Conservation (phyloP, 2,113 vertebrate genomes). For the Miniopterus natalensis region DNA sequence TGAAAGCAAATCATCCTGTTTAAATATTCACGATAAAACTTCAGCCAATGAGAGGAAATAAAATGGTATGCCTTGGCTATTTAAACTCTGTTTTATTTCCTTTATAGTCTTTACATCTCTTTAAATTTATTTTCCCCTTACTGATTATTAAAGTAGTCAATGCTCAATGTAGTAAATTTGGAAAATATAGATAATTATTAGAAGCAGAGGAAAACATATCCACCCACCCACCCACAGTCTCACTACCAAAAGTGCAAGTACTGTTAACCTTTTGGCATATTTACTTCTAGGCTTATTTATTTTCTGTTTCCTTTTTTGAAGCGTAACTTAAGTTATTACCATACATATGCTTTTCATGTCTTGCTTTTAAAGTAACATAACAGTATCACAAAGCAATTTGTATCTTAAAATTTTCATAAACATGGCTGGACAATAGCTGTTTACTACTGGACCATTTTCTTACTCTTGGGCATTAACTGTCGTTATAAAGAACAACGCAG, state of each 20-base stretch:
- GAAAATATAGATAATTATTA: slow-evolving; percentile 51
- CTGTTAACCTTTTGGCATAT: slow-evolving; percentile 41
- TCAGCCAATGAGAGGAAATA: slow-evolving; percentile 56
- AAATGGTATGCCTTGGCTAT: slow-evolving; percentile 36
- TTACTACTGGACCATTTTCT: background rate
- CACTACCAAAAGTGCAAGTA: background rate
- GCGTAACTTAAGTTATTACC: background rate
- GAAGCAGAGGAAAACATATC: slow-evolving; percentile 13
- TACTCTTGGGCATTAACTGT: background rate
- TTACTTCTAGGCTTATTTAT: slow-evolving; percentile 55
- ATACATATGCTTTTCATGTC: background rate
- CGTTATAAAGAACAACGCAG: slow-evolving; percentile 11
- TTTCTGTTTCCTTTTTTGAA: slow-evolving; percentile 44
- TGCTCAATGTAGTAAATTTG: slow-evolving; percentile 4
- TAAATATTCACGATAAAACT: slow-evolving; percentile 60
- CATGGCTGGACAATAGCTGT: background rate
- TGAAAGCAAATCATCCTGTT: slow-evolving; percentile 64
- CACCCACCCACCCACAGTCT: background rate
- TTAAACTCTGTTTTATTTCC: slow-evolving; percentile 42
- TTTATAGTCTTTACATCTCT: slow-evolving; percentile 16
- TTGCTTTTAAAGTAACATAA: slow-evolving; percentile 30
- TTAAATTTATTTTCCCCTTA: slow-evolving; percentile 48
- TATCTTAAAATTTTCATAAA: slow-evolving; percentile 12
- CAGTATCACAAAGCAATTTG: slow-evolving; percentile 1
- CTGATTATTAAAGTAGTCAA: slow-evolving; percentile 23